Evolutionary conservation across 2,888 invertebrate species (phyloP), one percentile per base, ranked within the genome.

Genomic region (Adelphocoris suturalis): DNA sequence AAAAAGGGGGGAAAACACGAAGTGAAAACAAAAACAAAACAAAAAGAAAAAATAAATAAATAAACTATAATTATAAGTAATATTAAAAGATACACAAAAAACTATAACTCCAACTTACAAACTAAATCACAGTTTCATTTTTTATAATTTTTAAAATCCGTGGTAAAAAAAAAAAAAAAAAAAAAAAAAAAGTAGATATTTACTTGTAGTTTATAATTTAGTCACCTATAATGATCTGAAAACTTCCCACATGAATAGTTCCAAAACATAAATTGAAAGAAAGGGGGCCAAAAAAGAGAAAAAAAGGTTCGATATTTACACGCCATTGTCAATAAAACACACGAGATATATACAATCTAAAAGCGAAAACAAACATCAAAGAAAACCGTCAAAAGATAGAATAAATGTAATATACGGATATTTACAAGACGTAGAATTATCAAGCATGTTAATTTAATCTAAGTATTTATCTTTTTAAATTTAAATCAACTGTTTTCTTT

Each of bases 51-150:
- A 37, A n/a, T 48, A 13, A 48, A 48, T 48, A 48, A 13, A 7
- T 7, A 11, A 48, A 48, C 13, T 7, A 48, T 9, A 23, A 68
- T 7, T 12, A 12, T 19, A 23, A 68, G 68, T 19, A 80, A 19
- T 16, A 80, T 80, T 37, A 80, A 47, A 37, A 37, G 12, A 80
- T 27, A n/a, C 28, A 11, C 16, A 80, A 80, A 80, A 80, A 80
- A 16, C 47, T 47, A 80, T 14, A 80, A 61, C 5, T 85, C 37
- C 57, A 57, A 85, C 57, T 61, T 85, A 37, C 28, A 85, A 85
- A 85, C 61, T 85, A 85, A 85, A 85, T 85, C 85, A 85, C 85
- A 85, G 85, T 85, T 85, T 37, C 57, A 68, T n/a, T 37, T 37
- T 37, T 37, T 37, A 37, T 52, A 52, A 52, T 37, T 57, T 57